These are phyloP conservation scores for Gallinago paraguaiae DNA, from an alignment of 2,113 vertebrate genomes.

Conservation along the genomic window DNA sequence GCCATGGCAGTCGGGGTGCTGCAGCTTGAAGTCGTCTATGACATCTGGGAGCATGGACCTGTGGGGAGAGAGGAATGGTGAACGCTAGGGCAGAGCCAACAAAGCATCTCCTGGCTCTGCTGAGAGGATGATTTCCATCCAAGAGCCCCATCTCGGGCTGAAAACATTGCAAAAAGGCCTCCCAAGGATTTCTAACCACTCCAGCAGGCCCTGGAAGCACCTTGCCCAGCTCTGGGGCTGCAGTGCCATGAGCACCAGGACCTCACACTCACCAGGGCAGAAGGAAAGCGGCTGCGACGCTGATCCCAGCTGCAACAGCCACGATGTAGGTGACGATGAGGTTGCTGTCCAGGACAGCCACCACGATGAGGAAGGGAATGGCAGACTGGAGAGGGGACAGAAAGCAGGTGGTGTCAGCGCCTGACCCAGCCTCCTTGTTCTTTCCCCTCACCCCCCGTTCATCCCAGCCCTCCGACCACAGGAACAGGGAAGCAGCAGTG, in stretches of 20 bases:
- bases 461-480: accelerated
- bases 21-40: constrained; percentile 91
- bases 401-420: background rate
- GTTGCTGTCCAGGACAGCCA: constrained; percentile 78
- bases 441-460: background rate
- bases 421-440: background rate
- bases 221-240: background rate
- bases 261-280: constrained; percentile 85
- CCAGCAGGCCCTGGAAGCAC: background rate
- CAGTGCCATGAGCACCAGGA: background rate
- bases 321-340: constrained; percentile 85
- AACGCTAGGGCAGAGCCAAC: background rate
- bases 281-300: constrained; percentile 89
- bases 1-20: constrained; percentile 80
- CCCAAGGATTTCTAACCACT: background rate
- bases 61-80: background rate
- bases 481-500: background rate
- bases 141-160: background rate
- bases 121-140: background rate
- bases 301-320: constrained; percentile 84
- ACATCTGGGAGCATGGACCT: constrained; percentile 97
- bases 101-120: background rate
- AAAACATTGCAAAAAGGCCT: background rate
- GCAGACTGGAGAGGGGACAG: constrained; percentile 78
- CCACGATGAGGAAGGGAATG: constrained; percentile 88